These are phyloP conservation scores for Eumacrocentrus americanus DNA, from an alignment of 2,888 invertebrate genomes.

Conservation along the genomic window DNA sequence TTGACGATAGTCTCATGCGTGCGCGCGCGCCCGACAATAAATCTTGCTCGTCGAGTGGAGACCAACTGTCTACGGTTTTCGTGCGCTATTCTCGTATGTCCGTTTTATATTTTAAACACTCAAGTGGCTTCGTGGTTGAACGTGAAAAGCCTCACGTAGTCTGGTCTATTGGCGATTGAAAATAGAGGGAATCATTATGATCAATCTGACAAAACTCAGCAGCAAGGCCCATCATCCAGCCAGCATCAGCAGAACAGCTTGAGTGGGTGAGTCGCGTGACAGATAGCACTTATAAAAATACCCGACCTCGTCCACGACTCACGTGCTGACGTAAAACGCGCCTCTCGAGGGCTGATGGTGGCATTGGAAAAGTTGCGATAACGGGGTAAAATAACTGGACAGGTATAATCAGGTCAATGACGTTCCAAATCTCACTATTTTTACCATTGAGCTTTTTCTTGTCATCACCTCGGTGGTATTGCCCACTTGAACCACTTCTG, in stretches of 20 bases:
- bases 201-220: no score
- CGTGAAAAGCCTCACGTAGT: no score
- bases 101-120: conserved; percentile 12
- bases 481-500: no score
- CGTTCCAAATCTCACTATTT: conserved; percentile 16
- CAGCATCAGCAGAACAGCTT: not conserved
- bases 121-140: not conserved
- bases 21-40: conserved; percentile 8
- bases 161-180: no score
- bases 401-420: conserved; percentile 27
- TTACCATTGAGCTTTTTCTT: not conserved
- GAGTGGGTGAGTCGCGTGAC: not conserved
- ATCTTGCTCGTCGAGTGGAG: conserved; percentile 19
- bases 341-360: conserved; percentile 1
- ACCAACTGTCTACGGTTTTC: conserved; percentile 19
- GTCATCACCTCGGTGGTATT: not conserved
- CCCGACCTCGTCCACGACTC: conserved; percentile 33
- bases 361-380: conserved; percentile 26
- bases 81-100: conserved; percentile 4
- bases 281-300: conserved; percentile 33
- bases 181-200: no score
- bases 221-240: no score
- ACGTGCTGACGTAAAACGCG: conserved; percentile 31
- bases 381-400: conserved; percentile 9
- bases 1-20: not conserved